phyloP scores from a whole-genome alignment of 1,140 invertebrate genomes.

The Tetragonula clypearis region DNA sequence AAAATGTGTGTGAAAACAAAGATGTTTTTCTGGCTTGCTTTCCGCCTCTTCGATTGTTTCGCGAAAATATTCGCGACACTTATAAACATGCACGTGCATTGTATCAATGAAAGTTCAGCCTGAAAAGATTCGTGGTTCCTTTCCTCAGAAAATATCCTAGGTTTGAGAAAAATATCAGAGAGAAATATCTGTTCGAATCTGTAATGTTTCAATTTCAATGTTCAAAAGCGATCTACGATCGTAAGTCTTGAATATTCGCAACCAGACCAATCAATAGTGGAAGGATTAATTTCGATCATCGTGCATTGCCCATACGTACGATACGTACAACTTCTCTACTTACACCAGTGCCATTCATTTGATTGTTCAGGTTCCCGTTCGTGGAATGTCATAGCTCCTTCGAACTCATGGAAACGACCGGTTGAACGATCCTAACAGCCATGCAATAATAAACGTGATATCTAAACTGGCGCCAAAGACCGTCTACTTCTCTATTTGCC shows the following conservation, averaged over 20 bases:
- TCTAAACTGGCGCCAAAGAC: slow-evolving; percentile 42
- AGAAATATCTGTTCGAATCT: too few species aligned
- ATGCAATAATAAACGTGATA: slow-evolving; percentile 56
- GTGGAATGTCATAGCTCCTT: slow-evolving; percentile 31
- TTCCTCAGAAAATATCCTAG: not conserved
- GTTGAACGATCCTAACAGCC: slow-evolving; percentile 26
- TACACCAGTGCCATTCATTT: slow-evolving; percentile 13
- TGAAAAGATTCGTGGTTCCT: too few species aligned
- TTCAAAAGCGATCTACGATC: too few species aligned
- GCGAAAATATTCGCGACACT: not conserved
- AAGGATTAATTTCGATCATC: not conserved
- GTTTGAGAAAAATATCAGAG: too few species aligned
- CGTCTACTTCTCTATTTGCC: not conserved
- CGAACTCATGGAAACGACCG: not conserved
- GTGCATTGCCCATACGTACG: not conserved
- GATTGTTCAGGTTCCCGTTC: slow-evolving; percentile 50
- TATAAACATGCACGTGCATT: too few species aligned
- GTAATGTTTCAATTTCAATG: too few species aligned
- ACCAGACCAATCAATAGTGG: not conserved
- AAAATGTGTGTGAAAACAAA: slow-evolving; percentile 21
- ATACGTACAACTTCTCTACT: not conserved
- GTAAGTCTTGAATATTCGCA: not conserved
- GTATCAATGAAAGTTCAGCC: too few species aligned
- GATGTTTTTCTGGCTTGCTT: not conserved
- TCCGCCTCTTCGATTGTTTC: not conserved